Evolutionary conservation across 1,140 invertebrate genomes (phyloP).

Genomic region (Euwallacea fornicatus): DNA sequence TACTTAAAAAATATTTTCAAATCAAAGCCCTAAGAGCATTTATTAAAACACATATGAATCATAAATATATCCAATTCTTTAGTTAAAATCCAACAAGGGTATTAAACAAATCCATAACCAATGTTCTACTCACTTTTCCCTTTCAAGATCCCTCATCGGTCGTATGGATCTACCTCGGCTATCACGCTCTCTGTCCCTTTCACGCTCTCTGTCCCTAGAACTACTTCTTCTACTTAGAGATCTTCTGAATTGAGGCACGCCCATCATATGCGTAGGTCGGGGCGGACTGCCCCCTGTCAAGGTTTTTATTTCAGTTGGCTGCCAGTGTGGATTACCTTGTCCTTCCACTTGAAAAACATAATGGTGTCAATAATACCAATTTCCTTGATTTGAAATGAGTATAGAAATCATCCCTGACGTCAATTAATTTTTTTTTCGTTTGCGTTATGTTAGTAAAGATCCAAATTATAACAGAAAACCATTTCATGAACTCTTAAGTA

Average conservation of each 20-base stretch:
- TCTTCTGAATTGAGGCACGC: conserved; percentile 52
- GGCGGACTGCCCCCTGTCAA: conserved; percentile 55
- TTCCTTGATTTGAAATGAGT: background rate
- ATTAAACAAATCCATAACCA: too few species aligned
- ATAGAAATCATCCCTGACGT: too few species aligned
- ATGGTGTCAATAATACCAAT: background rate
- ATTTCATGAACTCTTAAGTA: background rate
- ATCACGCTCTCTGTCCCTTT: conserved; percentile 55
- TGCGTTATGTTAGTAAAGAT: background rate
- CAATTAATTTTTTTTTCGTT: too few species aligned
- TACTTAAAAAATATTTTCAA: background rate
- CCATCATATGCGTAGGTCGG: conserved; percentile 45
- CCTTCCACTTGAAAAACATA: conserved; percentile 41
- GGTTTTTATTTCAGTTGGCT: conserved; percentile 64
- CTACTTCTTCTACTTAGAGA: conserved; percentile 40
- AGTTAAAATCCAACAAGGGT: too few species aligned
- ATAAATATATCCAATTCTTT: too few species aligned
- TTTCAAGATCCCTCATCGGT: conserved; percentile 52
- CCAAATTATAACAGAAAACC: background rate
- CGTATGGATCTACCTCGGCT: conserved; percentile 55
- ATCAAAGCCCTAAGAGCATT: background rate
- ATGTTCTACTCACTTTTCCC: conserved; percentile 43
- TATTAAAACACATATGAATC: too few species aligned
- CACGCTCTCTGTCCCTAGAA: conserved; percentile 45
- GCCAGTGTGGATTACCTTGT: conserved; percentile 58